Percentiles rank a stretch among this genome's conserved stretches.
Conservation (phyloP, 2,113 vertebrate species). For the Dipodomys merriami region DNA sequence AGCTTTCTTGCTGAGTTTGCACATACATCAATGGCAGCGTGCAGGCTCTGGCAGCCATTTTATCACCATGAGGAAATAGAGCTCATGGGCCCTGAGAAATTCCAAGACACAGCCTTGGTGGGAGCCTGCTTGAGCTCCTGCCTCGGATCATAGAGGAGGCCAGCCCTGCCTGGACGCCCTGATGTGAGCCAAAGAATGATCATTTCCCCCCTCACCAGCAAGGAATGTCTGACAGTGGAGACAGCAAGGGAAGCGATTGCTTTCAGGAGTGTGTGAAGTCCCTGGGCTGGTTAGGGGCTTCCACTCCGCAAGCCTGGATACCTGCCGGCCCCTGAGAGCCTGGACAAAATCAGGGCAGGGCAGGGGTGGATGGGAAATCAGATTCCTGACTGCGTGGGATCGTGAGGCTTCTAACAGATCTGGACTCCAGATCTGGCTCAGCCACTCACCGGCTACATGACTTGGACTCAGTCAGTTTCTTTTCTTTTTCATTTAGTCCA, state of each 20-base stretch:
- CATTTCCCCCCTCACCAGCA: neutral
- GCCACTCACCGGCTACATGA: neutral
- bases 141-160: neutral
- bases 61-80: neutral
- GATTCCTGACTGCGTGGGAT: neutral
- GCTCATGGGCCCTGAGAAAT: no score
- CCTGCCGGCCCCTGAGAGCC: neutral
- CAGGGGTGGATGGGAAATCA: neutral
- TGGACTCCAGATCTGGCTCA: neutral
- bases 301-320: neutral
- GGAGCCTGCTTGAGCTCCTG: neutral
- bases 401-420: neutral
- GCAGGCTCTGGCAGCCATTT: neutral
- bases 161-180: neutral
- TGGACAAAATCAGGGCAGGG: neutral
- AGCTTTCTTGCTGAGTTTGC: slow-evolving; percentile 1
- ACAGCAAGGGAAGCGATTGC: neutral
- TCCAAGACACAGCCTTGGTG: no score
- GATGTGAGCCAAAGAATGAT: neutral
- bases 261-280: neutral
- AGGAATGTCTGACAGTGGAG: neutral
- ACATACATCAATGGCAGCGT: neutral
- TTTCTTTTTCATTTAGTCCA: neutral
- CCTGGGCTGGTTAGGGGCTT: neutral
- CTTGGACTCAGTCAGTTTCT: neutral